Base-by-base conservation (phyloP, 2,797 vertebrate species). In the Darevskia nairensis region DNA sequence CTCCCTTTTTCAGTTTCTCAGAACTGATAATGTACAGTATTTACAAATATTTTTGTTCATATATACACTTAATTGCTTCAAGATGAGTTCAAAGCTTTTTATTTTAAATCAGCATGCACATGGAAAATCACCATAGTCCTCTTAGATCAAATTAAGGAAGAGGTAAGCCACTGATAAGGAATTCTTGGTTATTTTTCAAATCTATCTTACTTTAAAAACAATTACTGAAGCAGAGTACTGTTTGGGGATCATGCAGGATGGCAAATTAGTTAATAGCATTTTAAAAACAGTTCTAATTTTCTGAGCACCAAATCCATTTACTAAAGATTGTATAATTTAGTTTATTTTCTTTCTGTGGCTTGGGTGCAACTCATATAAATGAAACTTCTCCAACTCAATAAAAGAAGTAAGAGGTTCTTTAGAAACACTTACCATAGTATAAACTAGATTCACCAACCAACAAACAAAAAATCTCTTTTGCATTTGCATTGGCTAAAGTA, bases 371-470 rank as follows among this genome's bases (percentile, higher is more conserved):
- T 84, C 75, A 68, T 88, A 23, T 50, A 75, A 82, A 68, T 72
- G 64, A 77, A 61, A 21, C 55, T 8, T 76, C 27, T 44, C 85
- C 81, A 27, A 21, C 85, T 80, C 41, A 85, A 27, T 64, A 64
- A 19, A 8, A 23, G 29, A 61, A 85, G 83, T 19, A 74, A 72
- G 79, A 39, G 19, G 27, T 66, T 90, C 4, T 81, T 89, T 86
- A 86, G 55, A 81, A 88, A 78, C 44, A 81, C 11, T 87, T 27
- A 80, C 6, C 23, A 61, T 66, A 71, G 17, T 23, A 72, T n/a
- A 64, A 79, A 66, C 50, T 78, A 79, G 84, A 59, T 88, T 91
- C 88, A 75, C 74, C 29, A 50, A 55, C 50, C 3, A 88, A 32
- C 2, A 4, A 59, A 81, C 68, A 78, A 55, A 50, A 7, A 17